Evolutionary conservation across 2,888 invertebrate genomes (phyloP).

Genomic region (Liopterus haemorrhoidalis): DNA sequence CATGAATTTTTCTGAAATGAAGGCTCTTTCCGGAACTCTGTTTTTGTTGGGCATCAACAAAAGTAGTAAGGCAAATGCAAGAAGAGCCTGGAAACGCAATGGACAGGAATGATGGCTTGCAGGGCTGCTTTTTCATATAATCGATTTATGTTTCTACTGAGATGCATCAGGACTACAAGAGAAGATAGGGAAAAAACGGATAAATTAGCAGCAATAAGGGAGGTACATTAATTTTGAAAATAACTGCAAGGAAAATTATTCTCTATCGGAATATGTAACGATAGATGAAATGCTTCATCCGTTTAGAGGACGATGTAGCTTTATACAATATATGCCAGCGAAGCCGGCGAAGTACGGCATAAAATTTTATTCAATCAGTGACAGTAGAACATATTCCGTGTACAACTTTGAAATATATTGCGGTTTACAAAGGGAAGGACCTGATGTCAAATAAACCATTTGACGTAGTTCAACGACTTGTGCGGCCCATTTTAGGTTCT

Average conservation of each 20-base stretch:
- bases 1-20: no score
- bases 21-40: constrained; percentile 28
- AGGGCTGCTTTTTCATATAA: constrained; percentile 23
- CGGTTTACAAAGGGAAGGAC: constrained; percentile 29
- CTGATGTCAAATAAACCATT: constrained; percentile 24
- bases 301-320: constrained; percentile 21
- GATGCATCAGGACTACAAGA: constrained; percentile 21
- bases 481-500: constrained; percentile 25
- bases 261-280: constrained; percentile 19
- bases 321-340: constrained; percentile 28
- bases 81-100: no score
- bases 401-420: constrained; percentile 32
- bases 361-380: no score
- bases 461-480: constrained; percentile 27
- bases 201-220: constrained; percentile 17
- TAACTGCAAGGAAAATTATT: constrained; percentile 14
- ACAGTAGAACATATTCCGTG: constrained; percentile 28
- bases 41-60: no score
- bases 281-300: constrained; percentile 24
- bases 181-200: constrained; percentile 17
- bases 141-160: constrained; percentile 23
- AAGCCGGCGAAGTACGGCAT: no score
- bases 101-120: constrained; percentile 19
- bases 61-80: no score
- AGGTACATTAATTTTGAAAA: constrained; percentile 12